These are phyloP conservation scores for Brachyptera risi DNA, from an alignment of 2,888 invertebrate species.

Conservation along the genomic window DNA sequence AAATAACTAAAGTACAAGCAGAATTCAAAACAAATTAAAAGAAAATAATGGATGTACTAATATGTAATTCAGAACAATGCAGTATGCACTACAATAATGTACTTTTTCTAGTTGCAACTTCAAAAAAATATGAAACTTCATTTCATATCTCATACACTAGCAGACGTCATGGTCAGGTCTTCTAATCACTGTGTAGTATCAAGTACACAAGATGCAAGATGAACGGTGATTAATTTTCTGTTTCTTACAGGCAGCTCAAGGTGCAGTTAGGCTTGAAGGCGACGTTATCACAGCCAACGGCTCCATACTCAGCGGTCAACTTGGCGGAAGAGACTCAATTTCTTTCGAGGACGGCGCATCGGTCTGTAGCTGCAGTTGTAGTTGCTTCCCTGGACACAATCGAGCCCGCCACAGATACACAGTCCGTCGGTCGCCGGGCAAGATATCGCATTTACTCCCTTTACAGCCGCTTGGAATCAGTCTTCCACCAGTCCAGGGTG, in stretches of 20 bases:
- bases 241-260: constrained; percentile 80
- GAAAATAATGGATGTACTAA: no score
- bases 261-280: constrained; percentile 91
- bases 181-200: no score
- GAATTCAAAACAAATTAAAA: no score
- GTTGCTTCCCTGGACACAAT: constrained; percentile 43
- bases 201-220: no score
- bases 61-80: no score
- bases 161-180: no score
- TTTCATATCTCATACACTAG: no score
- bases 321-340: constrained; percentile 37
- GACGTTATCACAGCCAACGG: constrained; percentile 96
- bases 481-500: constrained; percentile 29
- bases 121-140: no score
- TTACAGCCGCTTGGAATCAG: constrained; percentile 43
- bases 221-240: no score
- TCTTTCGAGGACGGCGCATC: constrained; percentile 45
- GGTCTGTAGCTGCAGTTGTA: constrained; percentile 49
- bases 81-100: no score
- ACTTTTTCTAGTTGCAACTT: no score
- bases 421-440: constrained; percentile 51
- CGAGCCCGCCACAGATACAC: constrained; percentile 48
- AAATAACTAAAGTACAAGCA: no score
- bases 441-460: constrained; percentile 51
- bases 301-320: constrained; percentile 73